Percentiles rank a stretch among this genome's conserved stretches.
These are phyloP conservation scores for Heliconius hortense DNA, from an alignment of 2,888 invertebrate species.

Conservation along the genomic window DNA sequence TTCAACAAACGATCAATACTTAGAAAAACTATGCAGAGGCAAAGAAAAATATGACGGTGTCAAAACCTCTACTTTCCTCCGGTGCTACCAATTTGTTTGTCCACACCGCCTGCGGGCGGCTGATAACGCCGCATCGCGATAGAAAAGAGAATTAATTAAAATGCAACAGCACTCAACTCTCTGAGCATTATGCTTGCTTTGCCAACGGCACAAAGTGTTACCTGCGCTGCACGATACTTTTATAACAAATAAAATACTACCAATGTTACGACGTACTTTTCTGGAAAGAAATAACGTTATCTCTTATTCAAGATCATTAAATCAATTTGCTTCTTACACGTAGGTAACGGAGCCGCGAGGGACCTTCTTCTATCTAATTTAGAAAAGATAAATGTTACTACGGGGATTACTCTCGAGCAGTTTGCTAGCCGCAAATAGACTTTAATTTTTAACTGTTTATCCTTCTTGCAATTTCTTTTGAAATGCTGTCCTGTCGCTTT, in stretches of 20 bases:
- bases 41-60: constrained; percentile 61
- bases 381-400: constrained; percentile 43
- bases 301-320: constrained; percentile 40
- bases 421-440: constrained; percentile 39
- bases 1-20: constrained; percentile 20
- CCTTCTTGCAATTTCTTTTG: constrained; percentile 40
- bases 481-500: constrained; percentile 33
- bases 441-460: constrained; percentile 44
- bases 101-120: constrained; percentile 70
- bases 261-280: constrained; percentile 21
- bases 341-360: constrained; percentile 36
- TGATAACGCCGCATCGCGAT: constrained; percentile 78
- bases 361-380: constrained; percentile 42
- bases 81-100: constrained; percentile 69
- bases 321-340: constrained; percentile 42
- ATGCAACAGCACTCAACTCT: constrained; percentile 78
- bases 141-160: constrained; percentile 82
- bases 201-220: constrained; percentile 48
- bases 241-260: constrained; percentile 46
- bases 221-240: constrained; percentile 54
- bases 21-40: constrained; percentile 24
- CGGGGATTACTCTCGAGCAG: constrained; percentile 41
- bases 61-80: constrained; percentile 66
- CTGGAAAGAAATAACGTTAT: constrained; percentile 35
- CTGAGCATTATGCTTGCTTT: constrained; percentile 62